Conservation (phyloP, 2,113 vertebrate genomes). For the Chamaea fasciata region DNA sequence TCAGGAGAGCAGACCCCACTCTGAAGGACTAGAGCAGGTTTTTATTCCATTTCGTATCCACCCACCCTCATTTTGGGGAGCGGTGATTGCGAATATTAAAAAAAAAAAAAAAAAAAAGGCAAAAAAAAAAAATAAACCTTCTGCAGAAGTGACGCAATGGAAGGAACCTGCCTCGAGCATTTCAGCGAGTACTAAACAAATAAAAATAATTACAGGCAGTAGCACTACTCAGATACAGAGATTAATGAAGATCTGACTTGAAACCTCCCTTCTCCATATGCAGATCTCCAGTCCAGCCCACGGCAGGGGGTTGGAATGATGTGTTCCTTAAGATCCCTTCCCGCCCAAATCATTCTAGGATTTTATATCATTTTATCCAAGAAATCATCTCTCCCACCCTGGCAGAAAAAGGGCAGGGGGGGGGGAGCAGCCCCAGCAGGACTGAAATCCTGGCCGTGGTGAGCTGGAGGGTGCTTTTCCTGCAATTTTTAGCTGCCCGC, state of each 20-base stretch:
- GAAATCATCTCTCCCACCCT: neutral
- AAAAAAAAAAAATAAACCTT: neutral
- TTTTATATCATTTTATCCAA: neutral
- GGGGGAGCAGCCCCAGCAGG: neutral
- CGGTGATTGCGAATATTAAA: neutral
- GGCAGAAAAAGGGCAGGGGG: neutral
- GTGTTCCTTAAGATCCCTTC: neutral
- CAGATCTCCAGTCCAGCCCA: neutral
- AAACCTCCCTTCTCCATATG: neutral
- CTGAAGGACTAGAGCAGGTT: neutral
- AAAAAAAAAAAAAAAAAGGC: neutral
- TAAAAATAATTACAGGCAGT: neutral
- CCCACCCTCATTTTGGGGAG: rapidly evolving
- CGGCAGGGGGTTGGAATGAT: neutral
- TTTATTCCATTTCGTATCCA: neutral
- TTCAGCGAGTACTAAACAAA: neutral
- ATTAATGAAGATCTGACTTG: neutral
- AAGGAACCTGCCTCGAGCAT: neutral
- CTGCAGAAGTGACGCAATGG: neutral
- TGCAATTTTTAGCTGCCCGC: neutral
- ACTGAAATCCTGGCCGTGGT: rapidly evolving
- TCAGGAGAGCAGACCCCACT: neutral
- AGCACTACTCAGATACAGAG: neutral
- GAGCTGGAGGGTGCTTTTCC: neutral
- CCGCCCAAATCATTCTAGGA: too few species aligned